A percentile compares a stretch with the other conserved stretches of the same genome.
These are phyloP conservation scores for pig (Sus scrofa) DNA, from an alignment of 2,113 vertebrate species.

Conservation along the genomic window DNA sequence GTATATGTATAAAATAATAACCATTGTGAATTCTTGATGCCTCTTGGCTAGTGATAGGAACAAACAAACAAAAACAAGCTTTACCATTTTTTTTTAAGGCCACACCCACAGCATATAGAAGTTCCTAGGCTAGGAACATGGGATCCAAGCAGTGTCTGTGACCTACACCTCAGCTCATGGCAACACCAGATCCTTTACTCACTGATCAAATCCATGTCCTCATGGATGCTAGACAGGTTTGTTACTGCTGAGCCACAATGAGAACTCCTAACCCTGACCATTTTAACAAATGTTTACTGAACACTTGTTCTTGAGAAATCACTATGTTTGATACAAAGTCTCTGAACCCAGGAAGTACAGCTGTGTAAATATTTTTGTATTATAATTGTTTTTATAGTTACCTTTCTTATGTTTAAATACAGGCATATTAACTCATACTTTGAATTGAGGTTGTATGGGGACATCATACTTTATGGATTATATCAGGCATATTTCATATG, in stretches of 20 bases:
- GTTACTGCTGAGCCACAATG: no score
- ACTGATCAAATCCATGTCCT: no score
- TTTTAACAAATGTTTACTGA: constrained; percentile 12
- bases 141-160: no score
- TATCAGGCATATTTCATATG: background rate
- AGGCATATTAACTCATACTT: background rate
- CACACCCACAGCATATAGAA: no score
- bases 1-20: background rate
- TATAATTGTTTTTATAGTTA: background rate
- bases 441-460: background rate
- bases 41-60: background rate
- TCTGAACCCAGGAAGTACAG: background rate
- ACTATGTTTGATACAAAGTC: background rate
- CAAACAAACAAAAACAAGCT: background rate
- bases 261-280: background rate
- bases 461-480: background rate
- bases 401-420: background rate
- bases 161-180: no score
- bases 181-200: no score
- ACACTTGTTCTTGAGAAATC: background rate
- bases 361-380: background rate
- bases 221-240: no score
- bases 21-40: background rate
- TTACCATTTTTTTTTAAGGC: no score
- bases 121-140: no score